These are phyloP conservation scores for Connochaetes taurinus DNA, from an alignment of 2,113 vertebrate genomes.

Conservation along the genomic window DNA sequence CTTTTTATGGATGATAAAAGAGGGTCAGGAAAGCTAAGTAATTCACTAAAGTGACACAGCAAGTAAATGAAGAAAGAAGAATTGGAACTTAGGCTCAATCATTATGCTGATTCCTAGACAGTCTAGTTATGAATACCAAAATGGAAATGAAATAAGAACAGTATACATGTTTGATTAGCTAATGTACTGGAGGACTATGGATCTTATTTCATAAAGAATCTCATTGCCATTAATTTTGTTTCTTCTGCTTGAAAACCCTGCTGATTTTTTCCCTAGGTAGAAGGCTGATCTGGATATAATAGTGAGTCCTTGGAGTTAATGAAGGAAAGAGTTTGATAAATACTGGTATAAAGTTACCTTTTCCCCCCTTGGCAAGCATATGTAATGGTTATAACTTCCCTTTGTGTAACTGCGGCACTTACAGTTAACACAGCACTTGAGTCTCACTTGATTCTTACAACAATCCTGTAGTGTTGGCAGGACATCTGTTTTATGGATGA, in stretches of 20 bases:
- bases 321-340: neutral
- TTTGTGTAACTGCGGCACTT: neutral
- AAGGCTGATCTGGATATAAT: neutral
- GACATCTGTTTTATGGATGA: neutral
- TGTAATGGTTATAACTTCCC: neutral
- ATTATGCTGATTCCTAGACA: neutral
- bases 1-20: neutral
- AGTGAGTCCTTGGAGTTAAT: neutral
- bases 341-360: neutral
- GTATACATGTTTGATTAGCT: neutral
- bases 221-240: constrained; percentile 12
- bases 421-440: neutral
- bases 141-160: neutral
- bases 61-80: neutral
- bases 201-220: neutral
- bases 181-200: neutral
- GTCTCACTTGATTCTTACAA: neutral
- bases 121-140: neutral
- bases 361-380: neutral
- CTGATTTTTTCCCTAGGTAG: neutral
- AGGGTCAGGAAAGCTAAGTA: neutral
- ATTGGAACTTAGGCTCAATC: neutral
- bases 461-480: neutral
- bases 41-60: neutral
- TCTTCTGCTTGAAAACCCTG: neutral